These are phyloP conservation scores for Acridotheres tristis DNA, from an alignment of 2,797 vertebrate species.

Conservation along the genomic window DNA sequence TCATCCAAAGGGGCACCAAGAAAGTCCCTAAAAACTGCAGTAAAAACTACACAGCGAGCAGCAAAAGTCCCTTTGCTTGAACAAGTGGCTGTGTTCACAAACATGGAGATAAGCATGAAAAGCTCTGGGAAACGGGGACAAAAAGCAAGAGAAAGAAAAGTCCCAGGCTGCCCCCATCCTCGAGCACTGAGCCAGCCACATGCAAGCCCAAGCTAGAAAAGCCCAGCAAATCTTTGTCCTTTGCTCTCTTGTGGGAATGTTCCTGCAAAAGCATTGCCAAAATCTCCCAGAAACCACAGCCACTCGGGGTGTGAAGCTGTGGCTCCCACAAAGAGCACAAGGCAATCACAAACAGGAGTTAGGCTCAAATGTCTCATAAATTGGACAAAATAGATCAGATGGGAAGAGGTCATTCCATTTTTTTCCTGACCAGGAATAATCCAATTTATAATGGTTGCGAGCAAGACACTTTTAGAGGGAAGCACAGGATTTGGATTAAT, in stretches of 20 bases:
- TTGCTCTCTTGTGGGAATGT: accelerated
- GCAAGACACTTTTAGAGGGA: not conserved
- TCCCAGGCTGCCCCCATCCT: not conserved
- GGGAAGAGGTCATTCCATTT: not conserved
- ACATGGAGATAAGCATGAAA: not conserved
- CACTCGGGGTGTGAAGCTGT: not conserved
- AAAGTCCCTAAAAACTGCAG: not conserved
- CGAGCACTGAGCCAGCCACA: accelerated
- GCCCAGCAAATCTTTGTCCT: not conserved
- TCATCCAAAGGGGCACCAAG: not conserved
- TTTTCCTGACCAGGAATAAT: not conserved
- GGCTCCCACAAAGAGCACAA: not conserved
- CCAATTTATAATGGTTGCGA: not conserved
- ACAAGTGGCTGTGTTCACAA: not conserved
- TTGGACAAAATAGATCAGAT: not conserved
- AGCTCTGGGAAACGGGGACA: not conserved
- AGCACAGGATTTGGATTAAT: not conserved
- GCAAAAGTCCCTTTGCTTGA: not conserved
- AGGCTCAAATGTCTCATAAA: not conserved
- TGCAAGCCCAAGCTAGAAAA: not conserved
- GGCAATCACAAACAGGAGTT: not conserved
- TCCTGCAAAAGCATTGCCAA: not conserved
- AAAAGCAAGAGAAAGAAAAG: not conserved
- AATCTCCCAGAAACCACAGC: not conserved
- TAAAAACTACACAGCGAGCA: not conserved